These are phyloP conservation scores for Drosophila mayaguana DNA, from an alignment of 2,888 invertebrate genomes.

Conservation along the genomic window DNA sequence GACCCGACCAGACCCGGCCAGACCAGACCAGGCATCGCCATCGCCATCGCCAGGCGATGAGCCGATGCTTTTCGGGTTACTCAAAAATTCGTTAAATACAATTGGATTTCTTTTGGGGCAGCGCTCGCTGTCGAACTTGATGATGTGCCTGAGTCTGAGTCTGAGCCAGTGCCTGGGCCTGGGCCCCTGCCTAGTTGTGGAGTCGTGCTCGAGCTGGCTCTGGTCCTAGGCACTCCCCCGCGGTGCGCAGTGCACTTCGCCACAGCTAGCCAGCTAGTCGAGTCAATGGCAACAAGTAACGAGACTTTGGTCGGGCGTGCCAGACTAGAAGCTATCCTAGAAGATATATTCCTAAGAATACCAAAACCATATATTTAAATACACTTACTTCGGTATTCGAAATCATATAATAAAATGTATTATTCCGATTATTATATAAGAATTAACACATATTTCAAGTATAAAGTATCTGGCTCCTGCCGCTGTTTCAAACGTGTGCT, in stretches of 20 bases:
- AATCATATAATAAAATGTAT: background rate
- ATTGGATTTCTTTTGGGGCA: constrained; percentile 76
- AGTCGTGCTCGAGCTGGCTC: constrained; percentile 47
- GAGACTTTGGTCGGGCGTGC: background rate
- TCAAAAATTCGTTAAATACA: constrained; percentile 81
- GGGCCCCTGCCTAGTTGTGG: constrained; percentile 63
- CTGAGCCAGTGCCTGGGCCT: constrained; percentile 64
- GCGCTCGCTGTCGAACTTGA: constrained; percentile 69
- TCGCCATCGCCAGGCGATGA: constrained; percentile 45
- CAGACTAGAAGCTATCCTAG: constrained; percentile 1
- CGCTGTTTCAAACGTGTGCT: background rate
- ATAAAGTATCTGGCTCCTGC: background rate
- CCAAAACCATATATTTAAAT: background rate
- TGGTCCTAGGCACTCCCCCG: constrained; percentile 71
- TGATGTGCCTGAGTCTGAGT: constrained; percentile 68
- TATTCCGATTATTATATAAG: no score
- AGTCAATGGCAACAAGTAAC: constrained; percentile 2
- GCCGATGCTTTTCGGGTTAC: constrained; percentile 57
- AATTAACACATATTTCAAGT: background rate
- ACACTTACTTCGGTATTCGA: background rate
- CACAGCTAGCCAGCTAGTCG: constrained; percentile 16
- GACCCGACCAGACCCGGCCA: constrained; percentile 21
- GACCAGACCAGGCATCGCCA: constrained; percentile 35
- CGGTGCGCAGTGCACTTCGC: constrained; percentile 53
- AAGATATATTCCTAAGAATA: background rate